Conservation (phyloP, 2,113 vertebrate species). For the Myotis lucifugus region DNA sequence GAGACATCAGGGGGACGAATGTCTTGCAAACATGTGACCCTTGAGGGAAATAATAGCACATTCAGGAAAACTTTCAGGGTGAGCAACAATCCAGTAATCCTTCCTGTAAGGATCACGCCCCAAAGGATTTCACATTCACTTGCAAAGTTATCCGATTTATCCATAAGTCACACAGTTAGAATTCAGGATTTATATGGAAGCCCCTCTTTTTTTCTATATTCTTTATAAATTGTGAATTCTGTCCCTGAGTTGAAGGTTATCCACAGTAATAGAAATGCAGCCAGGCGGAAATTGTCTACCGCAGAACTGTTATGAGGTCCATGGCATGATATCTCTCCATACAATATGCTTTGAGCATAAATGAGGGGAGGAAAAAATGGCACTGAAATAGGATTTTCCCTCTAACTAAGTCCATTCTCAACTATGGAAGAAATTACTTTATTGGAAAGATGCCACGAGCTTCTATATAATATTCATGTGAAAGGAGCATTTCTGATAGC, state of each 20-base stretch:
- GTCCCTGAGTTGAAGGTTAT: slow-evolving; percentile 61
- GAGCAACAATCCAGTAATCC: neutral
- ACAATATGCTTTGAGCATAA: slow-evolving; percentile 58
- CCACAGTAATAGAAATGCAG: slow-evolving; percentile 67
- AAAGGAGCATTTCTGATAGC: slow-evolving; percentile 54
- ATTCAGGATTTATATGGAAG: slow-evolving; percentile 47
- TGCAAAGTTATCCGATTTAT: slow-evolving; percentile 20
- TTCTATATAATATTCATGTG: slow-evolving; percentile 70
- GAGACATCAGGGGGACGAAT: neutral
- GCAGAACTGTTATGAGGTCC: slow-evolving; percentile 33
- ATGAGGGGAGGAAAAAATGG: slow-evolving; percentile 41
- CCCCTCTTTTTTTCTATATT: slow-evolving; percentile 39
- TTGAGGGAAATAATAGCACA: slow-evolving; percentile 27
- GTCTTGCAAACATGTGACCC: neutral
- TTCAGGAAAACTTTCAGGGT: neutral
- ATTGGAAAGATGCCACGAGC: slow-evolving; percentile 60
- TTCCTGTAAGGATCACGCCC: slow-evolving; percentile 3
- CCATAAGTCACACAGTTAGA: slow-evolving; percentile 13
- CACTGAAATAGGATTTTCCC: slow-evolving; percentile 45
- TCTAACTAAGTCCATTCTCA: slow-evolving; percentile 40
- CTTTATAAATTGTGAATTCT: slow-evolving; percentile 55
- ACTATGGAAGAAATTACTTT: slow-evolving; percentile 61
- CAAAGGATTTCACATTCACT: slow-evolving; percentile 33
- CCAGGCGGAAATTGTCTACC: slow-evolving; percentile 62
- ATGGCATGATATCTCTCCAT: neutral